These are phyloP conservation scores for Pemphredon lugubris DNA, from an alignment of 2,888 invertebrate genomes.

Conservation along the genomic window DNA sequence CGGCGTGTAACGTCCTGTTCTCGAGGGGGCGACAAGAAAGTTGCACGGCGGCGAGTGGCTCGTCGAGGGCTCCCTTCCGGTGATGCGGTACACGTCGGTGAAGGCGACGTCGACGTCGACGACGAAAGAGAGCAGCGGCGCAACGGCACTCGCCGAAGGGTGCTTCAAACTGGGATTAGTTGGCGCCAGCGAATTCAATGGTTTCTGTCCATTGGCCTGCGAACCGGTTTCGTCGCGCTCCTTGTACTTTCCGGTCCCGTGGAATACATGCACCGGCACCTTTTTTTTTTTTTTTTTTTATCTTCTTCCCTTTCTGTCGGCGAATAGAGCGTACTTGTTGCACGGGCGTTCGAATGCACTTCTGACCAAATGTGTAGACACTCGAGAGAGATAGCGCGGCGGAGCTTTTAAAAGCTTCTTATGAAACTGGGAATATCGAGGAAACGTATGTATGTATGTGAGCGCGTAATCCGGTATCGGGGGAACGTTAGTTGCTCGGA, in stretches of 20 bases:
- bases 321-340: too few species aligned
- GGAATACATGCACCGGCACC: too few species aligned
- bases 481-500: too few species aligned
- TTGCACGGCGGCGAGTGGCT: constrained; percentile 57
- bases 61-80: constrained; percentile 72
- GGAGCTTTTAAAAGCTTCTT: too few species aligned
- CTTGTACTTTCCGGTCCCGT: constrained; percentile 7
- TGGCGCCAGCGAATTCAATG: constrained; percentile 65
- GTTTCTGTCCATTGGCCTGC: constrained; percentile 42
- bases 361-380: too few species aligned
- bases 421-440: too few species aligned
- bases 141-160: constrained; percentile 53
- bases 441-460: too few species aligned
- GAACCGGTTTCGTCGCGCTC: constrained; percentile 45
- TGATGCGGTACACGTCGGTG: constrained; percentile 61
- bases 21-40: constrained; percentile 44
- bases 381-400: too few species aligned
- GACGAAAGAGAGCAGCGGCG: constrained; percentile 54
- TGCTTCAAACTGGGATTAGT: constrained; percentile 64
- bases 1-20: constrained; percentile 33
- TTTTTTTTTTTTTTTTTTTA: too few species aligned
- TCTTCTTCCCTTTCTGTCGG: too few species aligned
- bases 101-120: constrained; percentile 45
- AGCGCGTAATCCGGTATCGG: too few species aligned
- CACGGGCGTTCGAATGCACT: too few species aligned